Conservation (phyloP, 2,888 invertebrate species). For the Helobdella robusta region DNA sequence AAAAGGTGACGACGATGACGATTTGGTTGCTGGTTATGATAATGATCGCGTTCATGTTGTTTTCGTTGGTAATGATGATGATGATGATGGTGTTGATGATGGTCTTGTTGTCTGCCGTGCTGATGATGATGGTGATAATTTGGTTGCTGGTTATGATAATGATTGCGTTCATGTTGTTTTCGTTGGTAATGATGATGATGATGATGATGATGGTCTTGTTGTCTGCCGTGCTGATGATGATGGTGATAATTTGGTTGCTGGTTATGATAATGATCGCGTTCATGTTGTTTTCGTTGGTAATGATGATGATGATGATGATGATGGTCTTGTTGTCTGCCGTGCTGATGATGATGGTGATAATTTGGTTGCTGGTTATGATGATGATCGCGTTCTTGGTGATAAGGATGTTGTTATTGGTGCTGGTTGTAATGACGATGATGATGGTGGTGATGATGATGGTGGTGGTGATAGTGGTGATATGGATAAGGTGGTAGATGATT, state of each 20-base stretch:
- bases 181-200: background rate
- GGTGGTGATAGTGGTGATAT: background rate
- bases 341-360: background rate
- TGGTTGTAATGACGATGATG: background rate
- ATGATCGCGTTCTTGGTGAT: background rate
- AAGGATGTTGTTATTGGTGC: background rate
- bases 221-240: background rate
- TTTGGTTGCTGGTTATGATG: background rate
- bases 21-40: background rate
- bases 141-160: background rate
- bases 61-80: background rate
- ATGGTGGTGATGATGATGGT: constrained; percentile 3
- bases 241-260: background rate
- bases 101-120: background rate
- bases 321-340: background rate
- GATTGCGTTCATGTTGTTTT: background rate
- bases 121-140: background rate
- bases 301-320: background rate
- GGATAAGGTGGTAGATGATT: background rate
- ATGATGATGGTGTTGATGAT: background rate
- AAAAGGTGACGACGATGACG: too few relatives aligned
- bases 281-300: background rate
- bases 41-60: background rate
- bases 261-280: background rate
- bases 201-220: background rate